Evolutionary conservation across 2,113 vertebrate species (phyloP), one percentile per base, ranked within the genome.

Genomic region (Hoplias malabaricus): DNA sequence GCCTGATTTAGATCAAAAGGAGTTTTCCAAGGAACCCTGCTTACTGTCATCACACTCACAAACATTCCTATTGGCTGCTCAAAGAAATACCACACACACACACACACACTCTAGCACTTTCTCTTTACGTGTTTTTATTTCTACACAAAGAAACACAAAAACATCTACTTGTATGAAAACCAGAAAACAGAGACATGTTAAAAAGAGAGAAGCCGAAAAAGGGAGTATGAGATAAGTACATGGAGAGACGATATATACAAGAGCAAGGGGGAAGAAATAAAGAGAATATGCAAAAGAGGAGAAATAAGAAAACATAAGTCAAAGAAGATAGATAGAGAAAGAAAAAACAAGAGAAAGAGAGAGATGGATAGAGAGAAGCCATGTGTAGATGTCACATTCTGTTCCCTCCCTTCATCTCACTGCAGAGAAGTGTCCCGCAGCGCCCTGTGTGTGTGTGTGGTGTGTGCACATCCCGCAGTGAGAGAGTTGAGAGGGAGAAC

Each of bases 1-100:
- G 54, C 69, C 38, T 57, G 73, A 81, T 77, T 81, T 63, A 77
- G 61, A 77, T 81, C 79, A 81, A 81, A n/a, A 81, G 50, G 46
- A 72, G 59, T 48, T 77, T 61, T 73, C 50, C 36, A 21, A 57
- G 69, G 61, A 75, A 73, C 68, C 48, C 69, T 61, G 33, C 66
- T 69, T 61, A 38, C 54, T 69, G 27, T 43, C 3, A 66, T 16
- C 9, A 13, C 14, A 3, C 38, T 25, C 42, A 48, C 43, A 5
- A 48, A 48, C 42, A 8, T 16, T 40, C 33, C 61, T 13, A 75
- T 42, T 75, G 73, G 62, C 16, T 2, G 34, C 48, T 13, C 0
- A 5, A 9, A 10, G 1, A 25, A 23, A 54, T 9, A 31, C 71
- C 19, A 13, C 1, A 29, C 19, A 59, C 48, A 19, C 16, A 19